A percentile compares a stretch with the other conserved stretches of the same genome.
Conservation (phyloP, 2,797 vertebrate species). For the Pantherophis alleghaniensis region DNA sequence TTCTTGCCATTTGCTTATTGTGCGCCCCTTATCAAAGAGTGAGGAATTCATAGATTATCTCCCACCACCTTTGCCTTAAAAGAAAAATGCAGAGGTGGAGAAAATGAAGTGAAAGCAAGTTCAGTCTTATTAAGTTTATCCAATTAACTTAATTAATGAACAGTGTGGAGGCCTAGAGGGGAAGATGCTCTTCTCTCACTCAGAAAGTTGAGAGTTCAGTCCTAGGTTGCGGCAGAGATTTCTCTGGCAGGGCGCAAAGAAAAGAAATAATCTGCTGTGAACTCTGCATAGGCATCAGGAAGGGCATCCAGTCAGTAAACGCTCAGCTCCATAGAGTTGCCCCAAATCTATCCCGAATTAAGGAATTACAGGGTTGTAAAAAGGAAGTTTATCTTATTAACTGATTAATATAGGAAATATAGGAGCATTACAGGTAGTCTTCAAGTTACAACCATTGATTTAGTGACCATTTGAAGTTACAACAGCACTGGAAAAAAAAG, state of each 20-base stretch:
- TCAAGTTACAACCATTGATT: background rate
- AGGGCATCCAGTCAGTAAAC: background rate
- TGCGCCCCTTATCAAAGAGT: slow-evolving; percentile 48
- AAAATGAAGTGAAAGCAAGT: background rate
- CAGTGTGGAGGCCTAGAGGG: background rate
- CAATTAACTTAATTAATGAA: background rate
- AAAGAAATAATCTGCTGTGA: background rate
- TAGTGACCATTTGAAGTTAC: background rate
- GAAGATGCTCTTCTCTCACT: background rate
- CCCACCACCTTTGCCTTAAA: slow-evolving; percentile 35
- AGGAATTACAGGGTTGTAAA: background rate
- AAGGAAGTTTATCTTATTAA: background rate
- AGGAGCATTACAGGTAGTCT: background rate
- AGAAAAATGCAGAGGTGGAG: background rate
- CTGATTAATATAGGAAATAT: background rate
- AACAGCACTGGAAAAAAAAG: background rate
- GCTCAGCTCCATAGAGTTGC: background rate
- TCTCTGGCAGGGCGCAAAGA: background rate
- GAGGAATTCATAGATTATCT: slow-evolving; percentile 25
- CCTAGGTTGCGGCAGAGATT: background rate
- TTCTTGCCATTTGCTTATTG: slow-evolving; percentile 50
- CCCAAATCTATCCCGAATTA: background rate
- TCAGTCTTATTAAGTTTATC: background rate
- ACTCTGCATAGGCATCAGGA: background rate
- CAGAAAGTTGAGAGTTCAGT: background rate